Conservation (phyloP, 2,888 invertebrate species). For the Pseudococcus longispinus region DNA sequence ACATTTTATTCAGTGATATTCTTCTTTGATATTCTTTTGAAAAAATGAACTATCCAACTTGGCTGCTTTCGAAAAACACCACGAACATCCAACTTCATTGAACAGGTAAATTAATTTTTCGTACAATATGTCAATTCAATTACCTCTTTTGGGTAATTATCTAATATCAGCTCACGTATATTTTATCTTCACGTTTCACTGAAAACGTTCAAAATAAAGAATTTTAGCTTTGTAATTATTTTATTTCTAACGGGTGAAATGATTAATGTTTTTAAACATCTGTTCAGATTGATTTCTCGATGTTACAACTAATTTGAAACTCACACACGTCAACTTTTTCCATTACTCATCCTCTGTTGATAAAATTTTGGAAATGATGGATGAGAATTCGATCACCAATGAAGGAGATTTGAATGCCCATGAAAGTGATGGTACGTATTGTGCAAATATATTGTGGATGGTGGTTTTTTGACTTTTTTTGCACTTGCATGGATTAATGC, state of each 20-base stretch:
- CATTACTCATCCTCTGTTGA: background rate
- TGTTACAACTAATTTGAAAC: background rate
- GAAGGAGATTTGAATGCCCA: background rate
- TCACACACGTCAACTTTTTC: background rate
- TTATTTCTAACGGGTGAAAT: background rate
- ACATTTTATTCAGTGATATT: background rate
- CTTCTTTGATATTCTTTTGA: background rate
- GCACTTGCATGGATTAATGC: slow-evolving; percentile 19
- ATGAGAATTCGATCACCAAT: slow-evolving; percentile 30
- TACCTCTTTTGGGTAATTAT: background rate
- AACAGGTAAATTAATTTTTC: background rate
- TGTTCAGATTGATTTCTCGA: background rate
- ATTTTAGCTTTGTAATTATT: background rate
- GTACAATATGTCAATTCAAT: background rate
- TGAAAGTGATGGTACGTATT: background rate
- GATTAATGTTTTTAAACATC: background rate
- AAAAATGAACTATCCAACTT: background rate
- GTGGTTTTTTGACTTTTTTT: background rate
- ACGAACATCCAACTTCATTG: background rate
- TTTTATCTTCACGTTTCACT: background rate
- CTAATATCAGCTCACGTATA: background rate
- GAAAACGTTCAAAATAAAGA: background rate
- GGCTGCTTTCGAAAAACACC: background rate
- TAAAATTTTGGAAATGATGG: background rate
- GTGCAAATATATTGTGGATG: background rate